Evolutionary conservation across 2,797 vertebrate genomes (phyloP).

Genomic region (Triplophysa yarkandensis): DNA sequence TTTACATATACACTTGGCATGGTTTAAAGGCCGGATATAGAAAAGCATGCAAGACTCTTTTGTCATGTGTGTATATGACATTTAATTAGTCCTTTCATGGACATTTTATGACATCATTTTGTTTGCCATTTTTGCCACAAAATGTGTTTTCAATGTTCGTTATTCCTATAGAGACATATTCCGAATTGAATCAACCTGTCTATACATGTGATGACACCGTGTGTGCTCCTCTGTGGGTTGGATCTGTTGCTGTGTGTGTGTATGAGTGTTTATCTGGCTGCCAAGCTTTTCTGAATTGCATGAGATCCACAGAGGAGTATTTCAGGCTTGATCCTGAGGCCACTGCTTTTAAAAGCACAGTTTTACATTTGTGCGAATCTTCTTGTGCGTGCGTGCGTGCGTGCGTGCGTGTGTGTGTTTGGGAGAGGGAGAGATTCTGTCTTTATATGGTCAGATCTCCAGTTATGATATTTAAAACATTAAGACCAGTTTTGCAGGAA

Average conservation of each 20-base stretch:
- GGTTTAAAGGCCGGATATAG: neutral
- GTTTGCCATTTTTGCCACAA: neutral
- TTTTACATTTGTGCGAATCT: conserved; percentile 37
- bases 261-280: conserved; percentile 27
- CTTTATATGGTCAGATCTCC: conserved; percentile 42
- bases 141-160: neutral
- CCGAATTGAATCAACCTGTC: neutral
- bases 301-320: conserved; percentile 37
- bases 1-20: neutral
- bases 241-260: conserved; percentile 11
- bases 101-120: too few relatives aligned
- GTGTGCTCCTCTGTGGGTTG: neutral
- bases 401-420: conserved; percentile 5
- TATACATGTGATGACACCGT: conserved; percentile 9
- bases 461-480: conserved; percentile 28
- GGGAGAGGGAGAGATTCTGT: conserved; percentile 35
- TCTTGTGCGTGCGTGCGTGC: conserved; percentile 8
- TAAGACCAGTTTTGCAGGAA: conserved; percentile 8
- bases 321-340: conserved; percentile 30
- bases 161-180: neutral
- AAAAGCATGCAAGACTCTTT: neutral
- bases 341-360: conserved; percentile 30
- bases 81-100: neutral
- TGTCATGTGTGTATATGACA: neutral
- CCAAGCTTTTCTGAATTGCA: conserved; percentile 38